Base-by-base conservation (phyloP, 30 jellyfish, hydroid and myxozoan genomes). In the Aurelia aurita complex sp. Pacific region DNA sequence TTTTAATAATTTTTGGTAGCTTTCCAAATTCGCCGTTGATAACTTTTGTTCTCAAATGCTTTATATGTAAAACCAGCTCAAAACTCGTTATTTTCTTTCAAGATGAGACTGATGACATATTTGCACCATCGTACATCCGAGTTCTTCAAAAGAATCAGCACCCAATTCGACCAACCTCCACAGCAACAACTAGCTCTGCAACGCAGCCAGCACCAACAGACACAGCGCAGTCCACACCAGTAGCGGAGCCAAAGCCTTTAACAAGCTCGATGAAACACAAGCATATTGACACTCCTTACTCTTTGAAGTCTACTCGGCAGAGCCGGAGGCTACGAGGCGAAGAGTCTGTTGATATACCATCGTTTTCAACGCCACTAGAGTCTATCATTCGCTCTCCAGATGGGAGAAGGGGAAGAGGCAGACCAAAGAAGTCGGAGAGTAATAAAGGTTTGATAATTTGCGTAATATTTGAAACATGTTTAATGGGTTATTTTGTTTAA, bases 41-140 rank as follows among this genome's bases (percentile, higher is more conserved):
- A 23, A 23, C 29, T 23, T 23, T 23, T 23, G 29, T 23, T 23
- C 29, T 23, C 29, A 23, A 23, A 0, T 23, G 29, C 0, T 23
- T 23, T 23, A 23, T 23, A 23, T 23, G 29, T 23, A 23, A 23
- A 23, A 23, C 29, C 29, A 23, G 29, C 29, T 23, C 29, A 23
- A 23, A 23, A 0, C 29, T 23, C 29, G 29, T 23, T 2, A 40
- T 3, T 3, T 40, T 40, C 55, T 16, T 36, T 14, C 12, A 12
- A 86, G 95, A 77, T 68, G 95, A 86, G 52, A 29, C 85, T 69
- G 88, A 77, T 29, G 89, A 77, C 40, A 68, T 86, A 4, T 73
- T 73, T 29, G 95, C 95, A 0, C 95, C 95, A 4, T 76, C 89
- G 29, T 86, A 86, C 81, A 77, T 86, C 19, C 95, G 95, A 36